Evolutionary conservation across 2,797 vertebrate genomes (phyloP), one percentile per base, ranked within the genome.

Genomic region (Sebastes vulpes): DNA sequence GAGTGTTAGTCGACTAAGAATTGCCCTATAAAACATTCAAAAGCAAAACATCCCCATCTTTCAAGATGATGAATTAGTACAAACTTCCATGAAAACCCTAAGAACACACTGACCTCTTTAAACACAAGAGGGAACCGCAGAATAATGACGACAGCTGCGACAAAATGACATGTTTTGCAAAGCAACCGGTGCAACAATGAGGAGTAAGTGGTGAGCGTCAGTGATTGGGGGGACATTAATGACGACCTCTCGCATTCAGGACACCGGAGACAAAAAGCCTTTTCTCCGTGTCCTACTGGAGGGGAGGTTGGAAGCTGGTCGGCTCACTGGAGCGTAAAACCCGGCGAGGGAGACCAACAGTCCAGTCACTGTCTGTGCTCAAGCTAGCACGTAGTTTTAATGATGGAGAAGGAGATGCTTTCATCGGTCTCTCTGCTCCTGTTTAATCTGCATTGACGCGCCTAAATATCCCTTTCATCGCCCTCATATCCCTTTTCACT

Each of bases 371-470:
- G 91, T 94, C 87, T 85, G 89, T 82, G 91, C 79, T 93, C 90
- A 83, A 65, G 57, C 79, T 81, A 79, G 88, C 92, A 83, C 78
- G 6, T 42, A 59, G 72, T 91, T 94, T 93, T 94, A 94, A 95
- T 89, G 91, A 93, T 70, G 77, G 77, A 48, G 73, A 29, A n/a
- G 35, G 16, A 81, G 80, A 81, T 4, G 35, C 75, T 89, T 54
- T 82, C 74, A 79, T 70, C 67, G 8, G 14, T 63, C 61, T 81
- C 69, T 68, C 73, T 66, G 72, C 68, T 78, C 59, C 68, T 64
- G 79, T 80, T 85, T 79, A 81, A 85, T 89, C 73, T 21, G 61
- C 61, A 77, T 3, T 5, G 67, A 89, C 70, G 85, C 2, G 7
- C 63, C 72, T 61, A 72, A 82, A 67, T 61, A 66, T 70, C 75